Conservation (phyloP, 2,113 vertebrate species). For the Mohoua ochrocephala region DNA sequence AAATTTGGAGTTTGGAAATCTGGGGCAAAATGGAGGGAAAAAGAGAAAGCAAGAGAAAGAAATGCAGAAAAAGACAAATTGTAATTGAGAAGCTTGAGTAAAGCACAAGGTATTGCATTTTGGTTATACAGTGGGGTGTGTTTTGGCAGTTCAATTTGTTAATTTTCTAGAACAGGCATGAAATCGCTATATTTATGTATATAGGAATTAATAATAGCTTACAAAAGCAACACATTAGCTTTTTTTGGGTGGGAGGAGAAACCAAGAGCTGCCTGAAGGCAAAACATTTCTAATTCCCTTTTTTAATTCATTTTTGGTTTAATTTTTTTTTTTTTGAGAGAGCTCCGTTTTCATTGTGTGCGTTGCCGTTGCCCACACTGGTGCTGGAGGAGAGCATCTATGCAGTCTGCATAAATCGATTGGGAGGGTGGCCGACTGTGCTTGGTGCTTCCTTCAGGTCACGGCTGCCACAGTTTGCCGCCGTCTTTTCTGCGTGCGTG, state of each 20-base stretch:
- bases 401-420: not conserved
- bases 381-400: not conserved
- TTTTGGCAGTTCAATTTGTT: not conserved
- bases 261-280: not conserved
- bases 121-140: not conserved
- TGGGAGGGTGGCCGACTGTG: rapidly evolving
- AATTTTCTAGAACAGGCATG: not conserved
- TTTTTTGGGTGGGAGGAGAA: not conserved
- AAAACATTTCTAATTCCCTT: not conserved
- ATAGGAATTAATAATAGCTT: not conserved
- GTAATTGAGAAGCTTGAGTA: not conserved
- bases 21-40: not conserved
- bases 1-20: not conserved
- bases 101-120: not conserved
- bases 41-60: not conserved
- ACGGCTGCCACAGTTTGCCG: not conserved
- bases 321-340: not conserved
- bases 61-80: not conserved
- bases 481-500: rapidly evolving
- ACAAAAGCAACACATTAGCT: not conserved
- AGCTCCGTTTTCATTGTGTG: not conserved
- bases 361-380: not conserved
- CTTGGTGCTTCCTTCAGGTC: not conserved
- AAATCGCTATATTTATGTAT: not conserved
- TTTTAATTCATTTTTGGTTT: not conserved